phyloP scores from a whole-genome alignment of 2,797 vertebrate genomes.

The Pygocentrus nattereri region DNA sequence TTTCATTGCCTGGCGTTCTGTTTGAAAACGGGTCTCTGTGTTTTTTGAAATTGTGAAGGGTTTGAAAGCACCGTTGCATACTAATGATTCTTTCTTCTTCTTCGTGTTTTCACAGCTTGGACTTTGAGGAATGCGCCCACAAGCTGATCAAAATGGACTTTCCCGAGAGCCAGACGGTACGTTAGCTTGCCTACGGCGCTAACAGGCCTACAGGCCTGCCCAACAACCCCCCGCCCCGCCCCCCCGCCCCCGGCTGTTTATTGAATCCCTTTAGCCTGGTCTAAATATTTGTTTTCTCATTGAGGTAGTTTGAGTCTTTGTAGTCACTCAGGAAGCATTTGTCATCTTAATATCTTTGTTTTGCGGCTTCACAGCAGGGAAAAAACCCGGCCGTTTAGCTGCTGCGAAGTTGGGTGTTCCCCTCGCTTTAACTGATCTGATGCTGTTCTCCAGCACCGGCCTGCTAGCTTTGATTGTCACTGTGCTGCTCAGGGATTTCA shows the following conservation, averaged over 20 bases:
- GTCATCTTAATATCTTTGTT: slow-evolving; percentile 58
- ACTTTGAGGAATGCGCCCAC: slow-evolving; percentile 98
- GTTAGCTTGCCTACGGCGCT: slow-evolving; percentile 48
- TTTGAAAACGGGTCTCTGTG: background rate
- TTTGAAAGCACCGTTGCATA: slow-evolving; percentile 33
- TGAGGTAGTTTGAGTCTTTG: slow-evolving; percentile 49
- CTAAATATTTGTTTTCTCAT: slow-evolving; percentile 59
- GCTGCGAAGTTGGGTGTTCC: background rate
- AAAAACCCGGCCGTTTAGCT: slow-evolving; percentile 43
- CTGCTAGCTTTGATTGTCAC: slow-evolving; percentile 13
- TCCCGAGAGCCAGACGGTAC: slow-evolving; percentile 94
- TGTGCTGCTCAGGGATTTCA: background rate
- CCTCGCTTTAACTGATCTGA: background rate
- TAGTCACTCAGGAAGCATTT: slow-evolving; percentile 61
- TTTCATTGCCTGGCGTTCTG: too few relatives aligned
- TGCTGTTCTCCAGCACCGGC: background rate
- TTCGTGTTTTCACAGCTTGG: slow-evolving; percentile 84
- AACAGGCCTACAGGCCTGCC: background rate
- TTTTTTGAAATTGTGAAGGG: background rate
- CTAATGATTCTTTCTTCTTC: slow-evolving; percentile 33
- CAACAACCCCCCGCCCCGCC: background rate
- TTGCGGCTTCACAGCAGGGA: slow-evolving; percentile 40
- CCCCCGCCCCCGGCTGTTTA: slow-evolving; percentile 46
- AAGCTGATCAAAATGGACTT: slow-evolving; percentile 98
- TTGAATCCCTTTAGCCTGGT: slow-evolving; percentile 37